Evolutionary conservation across 2,113 vertebrate genomes (phyloP).

Genomic region (Notothenia rossii): DNA sequence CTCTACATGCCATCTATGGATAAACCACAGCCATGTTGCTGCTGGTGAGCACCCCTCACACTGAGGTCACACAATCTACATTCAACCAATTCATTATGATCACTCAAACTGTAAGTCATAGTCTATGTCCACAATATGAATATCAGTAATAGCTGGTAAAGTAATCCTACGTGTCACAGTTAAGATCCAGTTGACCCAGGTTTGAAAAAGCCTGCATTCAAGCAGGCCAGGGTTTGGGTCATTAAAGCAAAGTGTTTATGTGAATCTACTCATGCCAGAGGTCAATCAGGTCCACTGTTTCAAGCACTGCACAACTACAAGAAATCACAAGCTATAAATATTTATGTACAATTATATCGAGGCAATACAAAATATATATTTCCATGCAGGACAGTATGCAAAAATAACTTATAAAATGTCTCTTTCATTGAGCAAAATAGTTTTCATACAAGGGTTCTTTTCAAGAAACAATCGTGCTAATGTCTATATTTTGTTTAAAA

Average conservation of each 20-base stretch:
- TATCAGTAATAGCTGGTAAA: conserved; percentile 32
- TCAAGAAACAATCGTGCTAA: conserved; percentile 63
- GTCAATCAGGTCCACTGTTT: conserved; percentile 51
- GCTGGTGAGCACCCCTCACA: conserved; percentile 17
- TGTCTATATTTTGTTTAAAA: conserved; percentile 59
- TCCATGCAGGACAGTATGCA: conserved; percentile 77
- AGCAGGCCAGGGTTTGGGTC: conserved; percentile 13
- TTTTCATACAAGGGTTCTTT: conserved; percentile 70
- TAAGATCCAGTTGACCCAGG: conserved; percentile 16
- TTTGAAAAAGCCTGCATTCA: conserved; percentile 11
- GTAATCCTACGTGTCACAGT: conserved; percentile 40
- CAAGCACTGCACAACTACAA: conserved; percentile 59
- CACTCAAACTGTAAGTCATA: conserved; percentile 6
- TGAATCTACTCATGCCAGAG: conserved; percentile 43
- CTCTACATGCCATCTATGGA: conserved; percentile 14
- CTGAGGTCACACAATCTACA: conserved; percentile 30
- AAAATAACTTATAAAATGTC: conserved; percentile 82
- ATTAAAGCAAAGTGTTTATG: conserved; percentile 34
- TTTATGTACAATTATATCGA: conserved; percentile 71
- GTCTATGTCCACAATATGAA: conserved; percentile 11
- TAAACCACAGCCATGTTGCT: conserved; percentile 19
- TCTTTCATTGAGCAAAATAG: conserved; percentile 80
- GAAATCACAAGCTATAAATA: conserved; percentile 77
- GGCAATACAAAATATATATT: conserved; percentile 79
- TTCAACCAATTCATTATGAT: conserved; percentile 30